These are phyloP conservation scores for Apis cerana DNA, from an alignment of 1,140 invertebrate genomes.

Conservation along the genomic window DNA sequence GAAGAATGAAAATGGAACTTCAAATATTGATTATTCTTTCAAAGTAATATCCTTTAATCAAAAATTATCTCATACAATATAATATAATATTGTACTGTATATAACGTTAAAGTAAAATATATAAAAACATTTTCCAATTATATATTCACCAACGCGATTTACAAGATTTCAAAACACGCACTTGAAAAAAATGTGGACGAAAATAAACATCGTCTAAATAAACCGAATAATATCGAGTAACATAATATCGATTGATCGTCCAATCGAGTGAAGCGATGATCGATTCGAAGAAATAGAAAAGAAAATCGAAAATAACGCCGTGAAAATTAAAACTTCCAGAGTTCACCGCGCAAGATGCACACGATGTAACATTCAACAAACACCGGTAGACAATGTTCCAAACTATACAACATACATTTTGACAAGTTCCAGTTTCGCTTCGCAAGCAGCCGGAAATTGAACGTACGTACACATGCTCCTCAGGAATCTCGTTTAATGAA, in stretches of 20 bases:
- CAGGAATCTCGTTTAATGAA: constrained; percentile 65
- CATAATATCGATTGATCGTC: not conserved
- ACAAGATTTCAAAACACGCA: too few species aligned
- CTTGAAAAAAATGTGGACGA: too few species aligned
- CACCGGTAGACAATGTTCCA: constrained; percentile 43
- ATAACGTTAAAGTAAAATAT: too few species aligned
- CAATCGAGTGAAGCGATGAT: not conserved
- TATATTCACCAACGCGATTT: too few species aligned
- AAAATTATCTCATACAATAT: too few species aligned
- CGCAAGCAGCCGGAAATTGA: constrained; percentile 50
- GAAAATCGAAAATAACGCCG: constrained; percentile 28
- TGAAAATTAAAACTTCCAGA: constrained; percentile 32
- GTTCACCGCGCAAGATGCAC: constrained; percentile 42
- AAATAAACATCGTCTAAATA: too few species aligned
- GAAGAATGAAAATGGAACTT: too few species aligned
- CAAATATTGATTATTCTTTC: too few species aligned
- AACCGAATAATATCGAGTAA: not conserved
- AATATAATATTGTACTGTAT: too few species aligned
- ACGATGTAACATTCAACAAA: constrained; percentile 32
- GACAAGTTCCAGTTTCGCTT: constrained; percentile 56
- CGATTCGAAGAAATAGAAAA: constrained; percentile 1
- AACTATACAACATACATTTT: constrained; percentile 56
- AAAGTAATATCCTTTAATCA: too few species aligned
- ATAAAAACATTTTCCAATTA: too few species aligned
- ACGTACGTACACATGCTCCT: constrained; percentile 59